Base-by-base conservation (phyloP, 2,113 vertebrate genomes). In the Python bivittatus region DNA sequence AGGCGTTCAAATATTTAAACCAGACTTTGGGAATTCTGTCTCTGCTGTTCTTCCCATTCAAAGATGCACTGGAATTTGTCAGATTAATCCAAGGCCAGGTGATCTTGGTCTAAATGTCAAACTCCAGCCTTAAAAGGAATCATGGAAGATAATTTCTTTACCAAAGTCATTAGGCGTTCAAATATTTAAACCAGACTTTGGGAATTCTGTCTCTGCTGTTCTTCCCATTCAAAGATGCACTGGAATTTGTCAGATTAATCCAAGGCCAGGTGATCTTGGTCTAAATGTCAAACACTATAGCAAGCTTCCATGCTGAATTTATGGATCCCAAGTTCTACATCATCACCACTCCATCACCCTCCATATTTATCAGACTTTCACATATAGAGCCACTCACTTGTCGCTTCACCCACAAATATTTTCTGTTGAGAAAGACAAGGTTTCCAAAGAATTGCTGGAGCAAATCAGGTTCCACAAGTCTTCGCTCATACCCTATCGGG, bases 401-500 rank as follows among this genome's bases (percentile, higher is more conserved):
- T 42, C 42, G 38, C 33, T 79, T 42, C 72, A 38, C 27, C 3
- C 61, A 52, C 2, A 38, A 83, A n/a, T 33, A 29, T 79, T 25
- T n/a, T 6, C 29, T 27, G 20, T 6, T 64, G 13, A 20, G 17
- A 58, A 85, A 58, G 22, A 48, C 48, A 72, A 42, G n/a, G 15
- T n/a, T 56, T 64, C 4, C 3, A 58, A 57, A n/a, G 5, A 44
- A 44, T 44, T 38, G 54, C 4, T 86, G 11, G 11, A 53, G 1
- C 20, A 84, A 11, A 42, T 53, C 3, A 60, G 25, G 25, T 5
- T 0, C 33, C 6, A 25, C 4, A 3, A 0, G 4, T 17, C 44
- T 52, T 8, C 22, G 22, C 0, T 98, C 97, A 99, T 38, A 99
- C 98, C 6, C 99, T 97, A 1, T 97, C 92, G 0, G 97, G 97